Evolutionary conservation across 64 coral and sea anemone genomes (phyloP).

Genomic region (Dendronephthya gigantea): DNA sequence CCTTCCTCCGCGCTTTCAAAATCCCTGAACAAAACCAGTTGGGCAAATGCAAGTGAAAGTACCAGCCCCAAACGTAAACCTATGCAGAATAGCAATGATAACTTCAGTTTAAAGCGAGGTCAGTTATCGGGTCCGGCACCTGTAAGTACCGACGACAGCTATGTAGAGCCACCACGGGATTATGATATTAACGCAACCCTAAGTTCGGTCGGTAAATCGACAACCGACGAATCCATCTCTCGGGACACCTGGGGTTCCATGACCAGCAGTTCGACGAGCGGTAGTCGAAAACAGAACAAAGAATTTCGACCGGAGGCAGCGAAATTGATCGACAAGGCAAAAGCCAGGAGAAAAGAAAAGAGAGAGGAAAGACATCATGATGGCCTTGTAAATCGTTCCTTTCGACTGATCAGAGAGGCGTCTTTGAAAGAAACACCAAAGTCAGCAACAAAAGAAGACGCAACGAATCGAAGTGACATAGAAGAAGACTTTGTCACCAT

Average conservation of each 20-base stretch:
- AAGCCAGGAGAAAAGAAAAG: background rate
- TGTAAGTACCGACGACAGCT: background rate
- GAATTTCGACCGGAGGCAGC: background rate
- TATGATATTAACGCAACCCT: background rate
- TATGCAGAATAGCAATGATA: background rate
- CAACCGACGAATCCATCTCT: background rate
- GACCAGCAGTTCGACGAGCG: background rate
- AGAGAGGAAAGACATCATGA: background rate
- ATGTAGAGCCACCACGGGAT: background rate
- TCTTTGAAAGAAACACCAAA: background rate
- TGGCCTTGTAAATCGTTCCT: background rate
- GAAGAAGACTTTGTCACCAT: background rate
- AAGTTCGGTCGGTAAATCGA: background rate
- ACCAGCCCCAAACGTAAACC: background rate
- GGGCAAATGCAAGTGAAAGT: background rate
- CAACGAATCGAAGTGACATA: background rate
- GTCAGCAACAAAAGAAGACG: background rate
- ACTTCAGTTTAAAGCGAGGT: background rate
- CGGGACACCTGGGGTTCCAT: background rate
- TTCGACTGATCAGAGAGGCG: background rate
- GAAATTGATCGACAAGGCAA: background rate
- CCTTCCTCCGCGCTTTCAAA: background rate
- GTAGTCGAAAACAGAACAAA: background rate
- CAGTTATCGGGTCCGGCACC: background rate
- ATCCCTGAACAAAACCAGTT: background rate